Percentiles rank a stretch among this genome's conserved stretches.
phyloP scores from a whole-genome alignment of 2,113 vertebrate species.

The Psophia crepitans region DNA sequence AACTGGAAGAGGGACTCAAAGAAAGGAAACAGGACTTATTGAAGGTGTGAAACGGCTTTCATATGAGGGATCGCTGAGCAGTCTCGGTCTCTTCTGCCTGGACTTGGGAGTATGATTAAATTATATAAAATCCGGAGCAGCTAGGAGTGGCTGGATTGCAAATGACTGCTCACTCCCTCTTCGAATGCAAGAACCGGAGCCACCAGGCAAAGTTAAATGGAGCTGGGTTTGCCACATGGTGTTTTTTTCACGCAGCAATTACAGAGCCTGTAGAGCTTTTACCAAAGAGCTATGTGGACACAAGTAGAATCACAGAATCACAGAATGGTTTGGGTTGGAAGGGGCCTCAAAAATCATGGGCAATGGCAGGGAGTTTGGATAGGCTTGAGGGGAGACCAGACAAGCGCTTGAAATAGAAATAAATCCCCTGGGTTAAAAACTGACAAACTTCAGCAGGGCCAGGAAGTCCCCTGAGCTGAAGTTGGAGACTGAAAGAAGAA shows the following conservation, averaged over 20 bases:
- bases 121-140: background rate
- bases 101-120: background rate
- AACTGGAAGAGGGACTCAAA: background rate
- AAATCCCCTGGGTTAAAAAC: background rate
- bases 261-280: background rate
- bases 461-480: conserved; percentile 16
- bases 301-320: too few species aligned
- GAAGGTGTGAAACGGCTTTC: background rate
- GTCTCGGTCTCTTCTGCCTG: background rate
- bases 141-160: background rate
- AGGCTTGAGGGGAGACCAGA: background rate
- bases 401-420: background rate
- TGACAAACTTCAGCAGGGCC: background rate
- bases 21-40: background rate
- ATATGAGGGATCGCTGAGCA: background rate
- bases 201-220: background rate
- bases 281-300: background rate
- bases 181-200: background rate
- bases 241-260: background rate
- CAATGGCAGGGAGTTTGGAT: too few species aligned
- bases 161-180: background rate
- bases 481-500: background rate
- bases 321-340: too few species aligned
- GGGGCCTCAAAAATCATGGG: too few species aligned
- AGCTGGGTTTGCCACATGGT: background rate